Evolutionary conservation across 2,888 invertebrate genomes (phyloP).

Genomic region (Dynastes hyllus): DNA sequence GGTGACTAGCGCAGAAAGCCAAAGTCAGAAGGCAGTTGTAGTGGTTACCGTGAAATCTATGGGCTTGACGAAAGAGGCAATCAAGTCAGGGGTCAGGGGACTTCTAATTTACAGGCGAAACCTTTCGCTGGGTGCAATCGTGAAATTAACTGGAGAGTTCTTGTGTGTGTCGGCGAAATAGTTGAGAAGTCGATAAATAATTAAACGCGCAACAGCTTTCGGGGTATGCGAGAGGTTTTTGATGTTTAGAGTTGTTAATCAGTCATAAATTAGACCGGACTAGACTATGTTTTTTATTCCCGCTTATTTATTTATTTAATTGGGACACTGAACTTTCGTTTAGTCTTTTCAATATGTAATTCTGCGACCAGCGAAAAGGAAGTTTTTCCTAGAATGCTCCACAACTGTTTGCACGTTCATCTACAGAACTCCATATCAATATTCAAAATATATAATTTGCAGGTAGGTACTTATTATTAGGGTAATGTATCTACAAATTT

Average conservation of each 20-base stretch:
- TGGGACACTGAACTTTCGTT: background rate
- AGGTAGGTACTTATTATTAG: too few species aligned
- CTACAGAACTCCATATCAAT: too few species aligned
- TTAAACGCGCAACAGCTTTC: slow-evolving; percentile 38
- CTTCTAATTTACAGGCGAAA: slow-evolving; percentile 44
- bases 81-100: slow-evolving; percentile 45
- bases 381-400: too few species aligned
- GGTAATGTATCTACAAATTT: too few species aligned
- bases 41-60: slow-evolving; percentile 42
- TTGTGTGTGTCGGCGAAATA: slow-evolving; percentile 33
- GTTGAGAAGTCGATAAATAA: slow-evolving; percentile 47
- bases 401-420: too few species aligned
- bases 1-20: slow-evolving; percentile 24
- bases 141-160: slow-evolving; percentile 41
- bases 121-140: slow-evolving; percentile 39
- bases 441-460: too few species aligned
- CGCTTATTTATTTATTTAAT: slow-evolving; percentile 35
- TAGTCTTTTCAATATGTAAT: background rate
- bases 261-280: slow-evolving; percentile 28
- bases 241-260: slow-evolving; percentile 43
- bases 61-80: slow-evolving; percentile 46
- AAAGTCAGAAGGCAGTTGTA: slow-evolving; percentile 39
- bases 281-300: slow-evolving; percentile 23
- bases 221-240: slow-evolving; percentile 32
- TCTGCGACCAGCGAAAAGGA: too few species aligned